These are phyloP conservation scores for Ophiodon elongatus DNA, from an alignment of 2,113 vertebrate genomes.

Conservation along the genomic window DNA sequence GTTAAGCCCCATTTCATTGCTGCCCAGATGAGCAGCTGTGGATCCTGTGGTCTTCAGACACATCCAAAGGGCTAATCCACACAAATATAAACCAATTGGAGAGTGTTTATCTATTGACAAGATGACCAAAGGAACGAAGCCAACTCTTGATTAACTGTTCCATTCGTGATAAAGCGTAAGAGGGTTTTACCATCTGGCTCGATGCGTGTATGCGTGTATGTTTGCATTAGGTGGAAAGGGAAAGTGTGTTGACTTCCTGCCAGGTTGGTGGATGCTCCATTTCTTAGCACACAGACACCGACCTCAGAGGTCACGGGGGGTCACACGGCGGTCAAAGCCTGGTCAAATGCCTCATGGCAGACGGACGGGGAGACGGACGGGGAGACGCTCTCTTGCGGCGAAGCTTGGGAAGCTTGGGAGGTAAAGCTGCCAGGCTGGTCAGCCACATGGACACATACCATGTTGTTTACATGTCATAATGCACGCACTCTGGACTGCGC, in stretches of 20 bases:
- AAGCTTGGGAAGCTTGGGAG: slow-evolving; percentile 13
- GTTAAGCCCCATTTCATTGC: slow-evolving; percentile 63
- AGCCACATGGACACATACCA: background rate
- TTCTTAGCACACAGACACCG: slow-evolving; percentile 41
- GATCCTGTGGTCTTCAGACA: slow-evolving; percentile 43
- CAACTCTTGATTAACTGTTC: slow-evolving; percentile 41
- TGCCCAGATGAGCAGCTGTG: slow-evolving; percentile 67
- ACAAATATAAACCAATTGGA: slow-evolving; percentile 52
- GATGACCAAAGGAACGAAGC: slow-evolving; percentile 21
- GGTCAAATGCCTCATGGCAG: slow-evolving; percentile 51
- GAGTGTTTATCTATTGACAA: slow-evolving; percentile 47
- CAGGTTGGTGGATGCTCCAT: slow-evolving; percentile 36
- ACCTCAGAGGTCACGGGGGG: slow-evolving; percentile 54
- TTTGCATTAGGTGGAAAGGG: slow-evolving; percentile 27
- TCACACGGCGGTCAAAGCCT: slow-evolving; percentile 8
- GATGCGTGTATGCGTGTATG: background rate
- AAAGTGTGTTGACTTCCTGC: slow-evolving; percentile 33
- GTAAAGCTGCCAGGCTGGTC: background rate
- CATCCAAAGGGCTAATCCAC: slow-evolving; percentile 47
- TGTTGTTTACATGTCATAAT: background rate
- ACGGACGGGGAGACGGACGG: slow-evolving; percentile 20
- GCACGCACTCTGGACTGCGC: background rate
- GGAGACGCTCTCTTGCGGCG: slow-evolving; percentile 13
- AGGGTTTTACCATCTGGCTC: slow-evolving; percentile 32
- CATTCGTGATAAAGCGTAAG: slow-evolving; percentile 25